Percentiles rank a stretch among this genome's conserved stretches.
Conservation (phyloP, 2,113 vertebrate genomes). For the Dromiciops gliroides region DNA sequence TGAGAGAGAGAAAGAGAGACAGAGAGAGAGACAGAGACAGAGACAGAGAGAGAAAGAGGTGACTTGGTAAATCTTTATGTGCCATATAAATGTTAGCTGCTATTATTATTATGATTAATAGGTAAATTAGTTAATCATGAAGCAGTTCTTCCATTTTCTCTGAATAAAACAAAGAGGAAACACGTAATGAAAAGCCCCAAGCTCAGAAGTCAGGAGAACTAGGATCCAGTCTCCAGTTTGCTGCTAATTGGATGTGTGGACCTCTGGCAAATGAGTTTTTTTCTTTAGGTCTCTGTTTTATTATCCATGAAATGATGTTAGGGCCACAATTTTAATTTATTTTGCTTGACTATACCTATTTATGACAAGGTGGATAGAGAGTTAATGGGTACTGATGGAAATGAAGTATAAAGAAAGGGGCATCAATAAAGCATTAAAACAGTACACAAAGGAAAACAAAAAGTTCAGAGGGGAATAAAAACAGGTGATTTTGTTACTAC, state of each 20-base stretch:
- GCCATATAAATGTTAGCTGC: not conserved
- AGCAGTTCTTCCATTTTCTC: not conserved
- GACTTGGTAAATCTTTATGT: not conserved
- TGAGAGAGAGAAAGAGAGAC: no score
- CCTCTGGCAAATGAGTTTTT: not conserved
- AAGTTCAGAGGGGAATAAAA: no score
- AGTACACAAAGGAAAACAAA: not conserved
- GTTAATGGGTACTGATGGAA: not conserved
- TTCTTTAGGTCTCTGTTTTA: not conserved
- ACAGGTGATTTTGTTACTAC: no score
- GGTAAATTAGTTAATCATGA: not conserved
- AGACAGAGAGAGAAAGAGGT: no score
- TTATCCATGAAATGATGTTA: not conserved
- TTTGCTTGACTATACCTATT: not conserved
- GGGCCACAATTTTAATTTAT: not conserved
- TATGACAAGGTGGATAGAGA: not conserved
- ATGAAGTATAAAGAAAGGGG: not conserved
- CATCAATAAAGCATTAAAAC: not conserved
- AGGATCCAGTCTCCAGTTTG: not conserved
- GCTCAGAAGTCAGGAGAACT: not conserved
- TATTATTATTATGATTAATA: not conserved
- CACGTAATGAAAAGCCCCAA: not conserved
- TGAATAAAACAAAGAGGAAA: not conserved
- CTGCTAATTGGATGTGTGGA: not conserved
- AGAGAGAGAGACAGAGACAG: no score